phyloP scores from a whole-genome alignment of 2,888 invertebrate genomes.

The Dynastes hyllus region DNA sequence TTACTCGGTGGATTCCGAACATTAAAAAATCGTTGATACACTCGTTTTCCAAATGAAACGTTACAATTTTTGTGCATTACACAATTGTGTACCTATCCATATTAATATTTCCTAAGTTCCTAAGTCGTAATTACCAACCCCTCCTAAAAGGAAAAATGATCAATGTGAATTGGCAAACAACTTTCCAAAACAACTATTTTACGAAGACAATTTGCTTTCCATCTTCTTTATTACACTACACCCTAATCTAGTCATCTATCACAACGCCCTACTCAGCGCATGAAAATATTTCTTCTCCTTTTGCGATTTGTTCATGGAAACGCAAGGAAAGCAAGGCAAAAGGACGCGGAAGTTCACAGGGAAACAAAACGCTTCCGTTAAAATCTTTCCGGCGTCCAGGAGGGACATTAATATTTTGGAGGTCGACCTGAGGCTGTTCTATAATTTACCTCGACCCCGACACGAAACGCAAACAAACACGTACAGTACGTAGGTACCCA shows the following conservation, averaged over 20 bases:
- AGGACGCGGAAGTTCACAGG: constrained; percentile 30
- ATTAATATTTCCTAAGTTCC: too few species aligned
- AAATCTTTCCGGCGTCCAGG: constrained; percentile 55
- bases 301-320: constrained; percentile 8
- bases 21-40: too few species aligned
- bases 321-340: constrained; percentile 2
- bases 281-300: not conserved
- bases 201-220: not conserved
- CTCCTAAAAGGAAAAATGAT: too few species aligned
- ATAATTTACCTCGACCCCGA: constrained; percentile 30
- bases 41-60: too few species aligned
- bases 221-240: not conserved
- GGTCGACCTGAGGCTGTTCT: constrained; percentile 34
- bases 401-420: constrained; percentile 49
- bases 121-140: too few species aligned
- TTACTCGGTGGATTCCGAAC: too few species aligned
- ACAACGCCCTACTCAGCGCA: not conserved
- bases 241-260: not conserved
- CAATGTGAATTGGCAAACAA: too few species aligned
- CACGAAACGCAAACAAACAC: constrained; percentile 32
- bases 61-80: too few species aligned
- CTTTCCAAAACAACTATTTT: too few species aligned
- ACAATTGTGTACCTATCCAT: too few species aligned
- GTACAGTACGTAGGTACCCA: not conserved
- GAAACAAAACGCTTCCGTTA: constrained; percentile 55